Evolutionary conservation across 1,140 invertebrate genomes (phyloP), one percentile per base, ranked within the genome.

Genomic region (Spodoptera frugiperda): DNA sequence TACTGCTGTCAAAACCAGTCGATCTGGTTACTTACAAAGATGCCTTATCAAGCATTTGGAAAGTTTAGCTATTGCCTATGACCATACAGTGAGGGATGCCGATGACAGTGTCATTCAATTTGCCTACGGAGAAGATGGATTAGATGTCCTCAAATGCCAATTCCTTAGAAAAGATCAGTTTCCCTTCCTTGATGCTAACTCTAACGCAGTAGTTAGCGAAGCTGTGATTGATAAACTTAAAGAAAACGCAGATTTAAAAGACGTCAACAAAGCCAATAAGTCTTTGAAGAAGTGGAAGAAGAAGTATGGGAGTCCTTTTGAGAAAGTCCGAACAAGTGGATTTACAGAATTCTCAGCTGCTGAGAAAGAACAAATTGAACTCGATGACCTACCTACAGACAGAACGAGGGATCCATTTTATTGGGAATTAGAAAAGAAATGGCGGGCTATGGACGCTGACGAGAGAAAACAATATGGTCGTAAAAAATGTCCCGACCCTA

Each of bases 11-110:
- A 98, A 98, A 94, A 99, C 99, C 8, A 99, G 98, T 95, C 96
- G 99, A 80, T 99, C 98, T 87, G 99, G 99, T 82, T 99, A 99
- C 92, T 95, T 99, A 67, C 99, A 99, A 94, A 95, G 99, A 76
- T 99, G 99, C 95, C 94, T 99, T 0, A 98, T 99, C 15, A 99
- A 99, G 94, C 98, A 99, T 95, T 94, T 99, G 25, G 99, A 99
- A 95, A 99, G 99, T 11, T 86, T 99, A 1, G 96, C 95, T 53
- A 96, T 99, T 0, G 95, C 96, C 55, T 99, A 99, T 90, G 99
- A 99, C 92, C 94, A 97, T 82, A 99, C 99, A 1, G 99, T 99
- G 0, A 95, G 99, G 75, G 99, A 99, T 92, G 97, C 97, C 79
- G 99, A 99, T 93, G 97, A 97, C 30, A 97, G 97, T 90, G 95